Base-by-base conservation (phyloP, 2,113 vertebrate genomes). In the Pituophis catenifer region DNA sequence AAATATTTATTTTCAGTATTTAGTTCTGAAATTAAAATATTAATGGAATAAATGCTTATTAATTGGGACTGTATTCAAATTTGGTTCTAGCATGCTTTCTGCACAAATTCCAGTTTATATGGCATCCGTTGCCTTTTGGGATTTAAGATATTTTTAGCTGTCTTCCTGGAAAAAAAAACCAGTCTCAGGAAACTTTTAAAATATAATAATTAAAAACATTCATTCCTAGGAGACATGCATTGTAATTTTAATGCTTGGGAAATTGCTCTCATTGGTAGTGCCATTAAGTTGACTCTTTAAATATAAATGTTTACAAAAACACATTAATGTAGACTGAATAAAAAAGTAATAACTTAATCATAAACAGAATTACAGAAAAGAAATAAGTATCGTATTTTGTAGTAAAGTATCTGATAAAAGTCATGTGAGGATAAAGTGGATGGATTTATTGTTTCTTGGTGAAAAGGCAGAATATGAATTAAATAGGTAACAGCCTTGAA, bases 1-100 rank as follows among this genome's bases (percentile, higher is more conserved):
- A 91, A 54, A 81, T n/a, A 38, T 81, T 55, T 24, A 91, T 81
- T 91, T 81, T 91, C n/a, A 81, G 65, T 33, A 81, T 91, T 91
- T 26, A 23, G 0, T 85, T 55, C 29, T 70, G 59, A 70, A 50
- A 90, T 89, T 89, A 89, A 44, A 89, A 44, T 44, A 90, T 24
- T 81, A n/a, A 5, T 91, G 75, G 90, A 86, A 48, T 48, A 91
- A 91, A 12, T 91, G 33, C 29, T 75, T 62, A 50, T 75, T 54
- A 85, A 54, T 55, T 54, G 59, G 21, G 21, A 81, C 19, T 13
- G 5, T 15, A 55, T 57, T 90, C 2, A 24, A 10, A 26, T 75
- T 75, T 90, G 26, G 3, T 23, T 29, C 26, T 17, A 52, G 57
- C 33, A 44, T 44, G 24, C 26, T 65, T 65, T 90, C 26, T 44